These are phyloP conservation scores for Perccottus glenii DNA, from an alignment of 2,113 vertebrate species.

Conservation along the genomic window DNA sequence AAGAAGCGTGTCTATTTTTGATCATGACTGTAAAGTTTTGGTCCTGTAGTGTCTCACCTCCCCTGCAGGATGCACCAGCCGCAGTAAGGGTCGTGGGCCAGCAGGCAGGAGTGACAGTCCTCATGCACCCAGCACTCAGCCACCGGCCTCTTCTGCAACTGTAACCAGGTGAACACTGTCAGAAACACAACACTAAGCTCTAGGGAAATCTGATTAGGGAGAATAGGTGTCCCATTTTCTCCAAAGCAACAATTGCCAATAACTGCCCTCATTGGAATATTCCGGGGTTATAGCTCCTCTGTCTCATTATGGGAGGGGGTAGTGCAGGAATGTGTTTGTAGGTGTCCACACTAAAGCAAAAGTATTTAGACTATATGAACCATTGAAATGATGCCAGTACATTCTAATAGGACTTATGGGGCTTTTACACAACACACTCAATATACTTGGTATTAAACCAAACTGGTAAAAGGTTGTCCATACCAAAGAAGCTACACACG, in stretches of 20 bases:
- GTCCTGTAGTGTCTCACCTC: constrained; percentile 78
- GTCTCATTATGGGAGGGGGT: constrained; percentile 6
- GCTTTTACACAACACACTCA: too few relatives aligned
- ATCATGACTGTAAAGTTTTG: too few relatives aligned
- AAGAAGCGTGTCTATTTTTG: too few relatives aligned
- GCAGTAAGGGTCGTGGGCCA: constrained; percentile 91
- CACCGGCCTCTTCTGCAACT: constrained; percentile 92
- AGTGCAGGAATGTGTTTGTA: constrained; percentile 8
- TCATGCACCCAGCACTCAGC: constrained; percentile 87
- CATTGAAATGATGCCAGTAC: not conserved
- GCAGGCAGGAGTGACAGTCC: constrained; percentile 90
- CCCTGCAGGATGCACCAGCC: constrained; percentile 97
- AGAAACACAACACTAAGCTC: constrained; percentile 29
- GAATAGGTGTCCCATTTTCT: constrained; percentile 49
- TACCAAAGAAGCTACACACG: too few relatives aligned
- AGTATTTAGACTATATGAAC: not conserved
- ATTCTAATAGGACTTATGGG: too few relatives aligned
- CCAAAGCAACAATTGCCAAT: constrained; percentile 41
- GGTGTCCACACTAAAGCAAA: not conserved
- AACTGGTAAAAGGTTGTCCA: too few relatives aligned
- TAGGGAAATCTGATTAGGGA: constrained; percentile 54
- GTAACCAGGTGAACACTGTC: constrained; percentile 41
- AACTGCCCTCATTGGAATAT: constrained; percentile 46
- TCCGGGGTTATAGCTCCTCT: constrained; percentile 20
- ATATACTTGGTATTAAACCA: too few relatives aligned